phyloP scores from a whole-genome alignment of 2,888 invertebrate genomes.

The Dioctria linearis region DNA sequence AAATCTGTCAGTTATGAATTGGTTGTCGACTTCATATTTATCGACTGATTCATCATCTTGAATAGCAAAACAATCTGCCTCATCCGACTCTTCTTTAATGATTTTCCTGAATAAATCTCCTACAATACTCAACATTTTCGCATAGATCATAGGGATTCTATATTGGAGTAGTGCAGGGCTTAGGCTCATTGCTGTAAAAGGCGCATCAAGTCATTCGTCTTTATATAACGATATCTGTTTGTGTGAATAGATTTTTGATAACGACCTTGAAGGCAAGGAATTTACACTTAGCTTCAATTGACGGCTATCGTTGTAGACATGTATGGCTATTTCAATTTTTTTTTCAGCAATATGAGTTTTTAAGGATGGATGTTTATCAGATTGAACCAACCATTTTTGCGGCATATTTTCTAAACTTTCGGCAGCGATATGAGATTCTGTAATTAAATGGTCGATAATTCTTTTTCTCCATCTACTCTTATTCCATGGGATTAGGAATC shows the following conservation, averaged over 20 bases:
- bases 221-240: neutral
- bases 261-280: neutral
- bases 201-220: neutral
- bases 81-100: neutral
- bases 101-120: neutral
- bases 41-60: neutral
- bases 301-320: neutral
- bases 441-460: too few species aligned
- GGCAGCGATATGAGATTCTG: too few species aligned
- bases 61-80: neutral
- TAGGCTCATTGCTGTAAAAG: neutral
- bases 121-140: neutral
- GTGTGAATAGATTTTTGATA: too few species aligned
- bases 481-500: too few species aligned
- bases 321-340: neutral
- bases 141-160: neutral
- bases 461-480: too few species aligned
- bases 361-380: neutral
- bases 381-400: neutral
- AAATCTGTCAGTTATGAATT: neutral
- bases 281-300: neutral
- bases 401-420: too few species aligned
- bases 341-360: neutral
- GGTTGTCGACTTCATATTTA: neutral
- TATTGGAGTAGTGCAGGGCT: neutral